A percentile compares a stretch with the other conserved stretches of the same genome.
phyloP scores from a whole-genome alignment of 2,113 vertebrate species.

The Uria lomvia region DNA sequence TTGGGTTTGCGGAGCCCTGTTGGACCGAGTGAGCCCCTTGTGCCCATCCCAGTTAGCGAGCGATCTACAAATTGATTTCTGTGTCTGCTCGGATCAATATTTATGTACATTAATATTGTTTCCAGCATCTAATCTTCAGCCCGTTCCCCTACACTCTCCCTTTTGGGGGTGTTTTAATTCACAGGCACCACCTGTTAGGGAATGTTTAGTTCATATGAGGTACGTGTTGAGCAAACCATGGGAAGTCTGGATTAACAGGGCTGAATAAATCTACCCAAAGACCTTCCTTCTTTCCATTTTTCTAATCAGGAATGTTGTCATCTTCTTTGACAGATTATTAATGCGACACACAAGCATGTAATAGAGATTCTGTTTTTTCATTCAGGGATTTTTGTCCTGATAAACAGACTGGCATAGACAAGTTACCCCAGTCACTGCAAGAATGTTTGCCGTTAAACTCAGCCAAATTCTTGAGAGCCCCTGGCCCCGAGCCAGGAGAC shows the following conservation, averaged over 20 bases:
- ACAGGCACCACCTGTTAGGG: not conserved
- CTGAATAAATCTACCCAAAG: not conserved
- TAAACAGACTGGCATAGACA: conserved; percentile 31
- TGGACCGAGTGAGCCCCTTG: not conserved
- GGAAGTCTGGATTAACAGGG: not conserved
- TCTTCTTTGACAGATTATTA: conserved; percentile 13
- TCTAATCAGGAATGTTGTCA: conserved; percentile 22
- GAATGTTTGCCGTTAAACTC: not conserved
- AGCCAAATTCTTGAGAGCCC: conserved; percentile 18
- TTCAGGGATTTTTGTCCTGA: conserved; percentile 35
- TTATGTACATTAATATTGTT: not conserved
- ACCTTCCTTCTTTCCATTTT: not conserved
- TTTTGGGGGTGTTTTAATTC: not conserved
- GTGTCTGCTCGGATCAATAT: not conserved
- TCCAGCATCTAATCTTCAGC: not conserved
- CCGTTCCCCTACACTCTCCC: not conserved
- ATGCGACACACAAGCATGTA: not conserved
- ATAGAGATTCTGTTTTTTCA: conserved; percentile 7
- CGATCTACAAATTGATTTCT: not conserved
- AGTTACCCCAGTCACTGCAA: not conserved
- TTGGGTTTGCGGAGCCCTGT: accelerated
- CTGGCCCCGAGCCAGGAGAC: conserved; percentile 4
- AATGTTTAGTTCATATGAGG: not conserved
- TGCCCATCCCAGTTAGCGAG: not conserved
- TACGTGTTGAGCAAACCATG: not conserved